These are phyloP conservation scores for Pelodytes ibericus DNA, from an alignment of 2,797 vertebrate species.

Conservation along the genomic window DNA sequence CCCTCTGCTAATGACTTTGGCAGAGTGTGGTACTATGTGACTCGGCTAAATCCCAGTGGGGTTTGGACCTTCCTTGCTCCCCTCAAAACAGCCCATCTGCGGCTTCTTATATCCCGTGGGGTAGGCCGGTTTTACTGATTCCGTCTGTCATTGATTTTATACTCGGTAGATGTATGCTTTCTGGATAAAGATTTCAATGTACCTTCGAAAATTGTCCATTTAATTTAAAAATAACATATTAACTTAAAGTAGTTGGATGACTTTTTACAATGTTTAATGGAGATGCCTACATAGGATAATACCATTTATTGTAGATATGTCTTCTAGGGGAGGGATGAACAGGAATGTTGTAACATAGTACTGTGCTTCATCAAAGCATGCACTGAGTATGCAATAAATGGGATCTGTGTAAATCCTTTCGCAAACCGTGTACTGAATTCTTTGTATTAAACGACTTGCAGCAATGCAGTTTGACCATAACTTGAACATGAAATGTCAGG, in stretches of 20 bases:
- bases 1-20: neutral
- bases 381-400: constrained; percentile 67
- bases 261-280: constrained; percentile 10
- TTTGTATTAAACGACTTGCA: too few relatives aligned
- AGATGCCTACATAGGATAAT: constrained; percentile 2
- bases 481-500: too few relatives aligned
- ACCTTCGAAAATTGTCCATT: constrained; percentile 26
- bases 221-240: constrained; percentile 41
- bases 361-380: constrained; percentile 65
- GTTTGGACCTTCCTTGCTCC: neutral
- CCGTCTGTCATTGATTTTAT: constrained; percentile 25
- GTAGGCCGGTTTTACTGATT: constrained; percentile 8
- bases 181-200: constrained; percentile 31
- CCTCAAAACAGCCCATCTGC: neutral
- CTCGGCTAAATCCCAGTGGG: neutral
- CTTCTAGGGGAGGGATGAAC: constrained; percentile 53
- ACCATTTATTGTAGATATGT: constrained; percentile 55
- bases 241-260: constrained; percentile 36
- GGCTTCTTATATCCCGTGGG: neutral
- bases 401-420: constrained; percentile 59
- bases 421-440: constrained; percentile 34
- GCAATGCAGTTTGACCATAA: too few relatives aligned
- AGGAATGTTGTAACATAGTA: constrained; percentile 59
- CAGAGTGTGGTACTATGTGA: neutral
- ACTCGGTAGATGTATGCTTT: constrained; percentile 20